Conservation (phyloP, 2,888 invertebrate species). For the Autographa gamma region DNA sequence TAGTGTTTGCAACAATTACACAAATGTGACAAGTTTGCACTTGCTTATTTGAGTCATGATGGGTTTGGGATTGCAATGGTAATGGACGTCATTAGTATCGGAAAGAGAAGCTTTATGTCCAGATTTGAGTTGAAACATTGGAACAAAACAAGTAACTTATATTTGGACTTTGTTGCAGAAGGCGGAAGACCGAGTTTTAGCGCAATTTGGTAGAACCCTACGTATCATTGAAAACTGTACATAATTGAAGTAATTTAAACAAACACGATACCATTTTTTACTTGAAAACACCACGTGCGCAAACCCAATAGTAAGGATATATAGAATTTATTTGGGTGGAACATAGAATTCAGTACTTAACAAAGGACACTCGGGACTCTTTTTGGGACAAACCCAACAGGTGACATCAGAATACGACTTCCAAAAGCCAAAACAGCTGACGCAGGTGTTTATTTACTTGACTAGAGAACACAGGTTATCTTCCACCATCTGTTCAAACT, state of each 20-base stretch:
- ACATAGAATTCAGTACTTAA: background rate
- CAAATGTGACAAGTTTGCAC: background rate
- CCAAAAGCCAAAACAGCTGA: background rate
- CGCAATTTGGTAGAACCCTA: no score
- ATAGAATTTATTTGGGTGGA: background rate
- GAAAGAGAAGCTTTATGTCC: no score
- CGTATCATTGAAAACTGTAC: no score
- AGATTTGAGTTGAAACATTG: background rate
- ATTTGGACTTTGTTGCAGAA: background rate
- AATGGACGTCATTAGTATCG: no score
- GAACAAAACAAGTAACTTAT: background rate
- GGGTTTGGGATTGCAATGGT: no score
- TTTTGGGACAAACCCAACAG: background rate
- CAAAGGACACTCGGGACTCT: background rate
- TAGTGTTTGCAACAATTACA: background rate
- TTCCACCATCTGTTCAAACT: background rate
- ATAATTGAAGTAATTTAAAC: no score
- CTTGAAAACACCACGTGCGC: background rate
- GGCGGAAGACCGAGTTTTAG: background rate
- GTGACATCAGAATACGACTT: background rate
- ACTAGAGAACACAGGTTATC: background rate
- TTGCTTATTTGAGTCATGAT: background rate
- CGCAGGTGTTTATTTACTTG: background rate
- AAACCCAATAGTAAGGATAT: background rate
- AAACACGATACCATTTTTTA: background rate